phyloP scores from a whole-genome alignment of 1,140 invertebrate genomes.

The Aphelenchoides besseyi region DNA sequence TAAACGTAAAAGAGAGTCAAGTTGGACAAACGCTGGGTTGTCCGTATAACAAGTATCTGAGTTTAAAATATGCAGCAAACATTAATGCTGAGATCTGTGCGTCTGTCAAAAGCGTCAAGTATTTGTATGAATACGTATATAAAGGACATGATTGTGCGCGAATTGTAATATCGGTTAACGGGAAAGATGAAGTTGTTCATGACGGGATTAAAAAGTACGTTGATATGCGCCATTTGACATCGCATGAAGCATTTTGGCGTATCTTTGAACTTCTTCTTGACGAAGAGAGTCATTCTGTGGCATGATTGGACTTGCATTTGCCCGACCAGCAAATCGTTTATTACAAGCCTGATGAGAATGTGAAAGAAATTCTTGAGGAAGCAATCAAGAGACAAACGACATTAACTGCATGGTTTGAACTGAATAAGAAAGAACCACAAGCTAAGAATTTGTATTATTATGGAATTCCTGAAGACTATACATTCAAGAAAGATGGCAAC shows the following conservation, averaged over 20 bases:
- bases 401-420: conserved; percentile 1
- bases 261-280: not conserved
- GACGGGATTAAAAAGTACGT: no score
- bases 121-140: no score
- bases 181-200: not conserved
- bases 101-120: no score
- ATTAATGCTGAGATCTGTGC: conserved; percentile 1
- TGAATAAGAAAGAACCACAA: not conserved
- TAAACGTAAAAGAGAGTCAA: not conserved
- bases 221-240: no score
- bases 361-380: not conserved
- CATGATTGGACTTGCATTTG: no score
- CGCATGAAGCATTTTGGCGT: not conserved
- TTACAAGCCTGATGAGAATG: not conserved
- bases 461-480: not conserved
- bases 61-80: not conserved
- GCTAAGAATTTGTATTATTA: not conserved
- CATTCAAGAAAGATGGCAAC: not conserved
- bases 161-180: no score
- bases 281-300: not conserved
- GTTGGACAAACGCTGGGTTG: not conserved
- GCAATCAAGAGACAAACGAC: not conserved
- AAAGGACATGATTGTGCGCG: no score
- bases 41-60: not conserved
- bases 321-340: no score